Conservation (phyloP, 2,797 vertebrate genomes). For the Gephyroberyx darwinii region DNA sequence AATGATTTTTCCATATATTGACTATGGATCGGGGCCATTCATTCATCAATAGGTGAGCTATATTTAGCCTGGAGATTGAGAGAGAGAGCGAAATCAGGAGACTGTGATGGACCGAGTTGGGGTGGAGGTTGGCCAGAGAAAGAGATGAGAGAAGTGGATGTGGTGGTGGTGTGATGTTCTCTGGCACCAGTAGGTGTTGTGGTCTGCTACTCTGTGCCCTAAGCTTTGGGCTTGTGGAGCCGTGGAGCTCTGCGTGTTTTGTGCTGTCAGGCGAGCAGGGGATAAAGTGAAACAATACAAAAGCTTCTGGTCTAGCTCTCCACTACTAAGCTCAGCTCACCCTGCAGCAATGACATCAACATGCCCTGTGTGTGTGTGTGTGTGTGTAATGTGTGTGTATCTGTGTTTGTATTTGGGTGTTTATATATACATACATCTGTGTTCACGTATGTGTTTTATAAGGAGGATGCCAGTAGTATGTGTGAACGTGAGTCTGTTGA, state of each 20-base stretch:
- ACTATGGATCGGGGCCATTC: conserved; percentile 21
- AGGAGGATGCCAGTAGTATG: not conserved
- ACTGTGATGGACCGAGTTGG: too few relatives aligned
- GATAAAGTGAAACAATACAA: conserved; percentile 74
- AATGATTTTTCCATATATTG: conserved; percentile 41
- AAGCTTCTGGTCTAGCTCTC: conserved; percentile 46
- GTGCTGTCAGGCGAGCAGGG: conserved; percentile 67
- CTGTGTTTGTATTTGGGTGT: conserved; percentile 18
- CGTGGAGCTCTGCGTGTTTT: conserved; percentile 56
- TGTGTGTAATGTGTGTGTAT: not conserved
- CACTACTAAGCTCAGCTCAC: conserved; percentile 48
- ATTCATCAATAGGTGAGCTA: conserved; percentile 30
- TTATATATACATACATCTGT: not conserved
- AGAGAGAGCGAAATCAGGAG: not conserved
- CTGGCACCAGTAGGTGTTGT: conserved; percentile 51
- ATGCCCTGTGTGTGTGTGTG: not conserved
- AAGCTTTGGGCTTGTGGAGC: conserved; percentile 53
- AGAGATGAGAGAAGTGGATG: conserved; percentile 10
- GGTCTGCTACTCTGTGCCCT: conserved; percentile 18
- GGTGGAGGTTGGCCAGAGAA: too few relatives aligned
- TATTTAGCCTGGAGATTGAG: conserved; percentile 22
- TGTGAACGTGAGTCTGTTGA: not conserved
- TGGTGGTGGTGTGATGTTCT: conserved; percentile 27
- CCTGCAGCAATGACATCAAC: conserved; percentile 45
- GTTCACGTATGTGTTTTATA: conserved; percentile 1